Percentiles rank a stretch among this genome's conserved stretches.
Evolutionary conservation across 2,797 vertebrate genomes (phyloP).

Genomic region (Pteropus rufus): DNA sequence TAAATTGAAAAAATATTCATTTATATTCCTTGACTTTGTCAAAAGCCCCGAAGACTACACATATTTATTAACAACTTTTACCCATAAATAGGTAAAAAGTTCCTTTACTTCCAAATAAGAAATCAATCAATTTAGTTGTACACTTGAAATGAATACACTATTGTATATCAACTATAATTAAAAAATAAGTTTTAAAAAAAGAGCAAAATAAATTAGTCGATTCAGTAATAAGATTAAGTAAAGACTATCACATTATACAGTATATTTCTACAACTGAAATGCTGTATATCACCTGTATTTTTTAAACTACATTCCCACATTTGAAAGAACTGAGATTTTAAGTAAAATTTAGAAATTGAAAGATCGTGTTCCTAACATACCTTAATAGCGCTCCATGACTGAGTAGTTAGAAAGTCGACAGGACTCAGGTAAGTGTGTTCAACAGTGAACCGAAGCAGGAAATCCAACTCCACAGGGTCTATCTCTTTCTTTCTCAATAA

Average conservation of each 20-base stretch:
- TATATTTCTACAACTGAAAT: neutral
- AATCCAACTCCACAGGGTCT: constrained; percentile 86
- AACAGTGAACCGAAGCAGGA: constrained; percentile 86
- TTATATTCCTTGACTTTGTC: constrained; percentile 14
- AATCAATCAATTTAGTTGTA: neutral
- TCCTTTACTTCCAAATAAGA: constrained; percentile 34
- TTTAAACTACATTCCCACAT: neutral
- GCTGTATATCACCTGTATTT: neutral
- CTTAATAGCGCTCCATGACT: constrained; percentile 89
- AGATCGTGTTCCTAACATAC: constrained; percentile 74
- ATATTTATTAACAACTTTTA: neutral
- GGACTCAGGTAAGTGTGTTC: constrained; percentile 84
- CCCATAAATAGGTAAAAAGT: neutral
- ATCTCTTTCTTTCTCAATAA: constrained; percentile 85
- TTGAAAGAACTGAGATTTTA: neutral
- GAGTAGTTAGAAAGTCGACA: constrained; percentile 87
- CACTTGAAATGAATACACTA: neutral
- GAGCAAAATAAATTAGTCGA: neutral
- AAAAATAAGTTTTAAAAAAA: neutral
- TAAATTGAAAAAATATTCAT: neutral
- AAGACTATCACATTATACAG: neutral
- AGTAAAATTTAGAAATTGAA: constrained; percentile 46
- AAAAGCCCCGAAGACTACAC: neutral
- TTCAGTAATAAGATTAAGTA: neutral
- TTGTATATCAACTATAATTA: neutral